Conservation (phyloP, 2,888 invertebrate species). For the Lithodes maja region DNA sequence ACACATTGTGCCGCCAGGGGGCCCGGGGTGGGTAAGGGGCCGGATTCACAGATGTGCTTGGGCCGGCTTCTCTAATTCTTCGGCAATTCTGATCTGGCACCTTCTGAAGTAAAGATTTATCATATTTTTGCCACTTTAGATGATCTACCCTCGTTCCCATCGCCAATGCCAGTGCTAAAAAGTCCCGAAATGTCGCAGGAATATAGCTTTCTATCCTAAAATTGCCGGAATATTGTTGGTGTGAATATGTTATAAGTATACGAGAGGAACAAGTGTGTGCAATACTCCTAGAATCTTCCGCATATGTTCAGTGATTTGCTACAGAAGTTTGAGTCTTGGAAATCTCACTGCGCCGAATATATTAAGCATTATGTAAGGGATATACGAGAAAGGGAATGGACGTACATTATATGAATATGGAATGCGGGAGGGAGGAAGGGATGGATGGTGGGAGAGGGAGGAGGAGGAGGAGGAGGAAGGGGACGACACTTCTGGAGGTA, state of each 20-base stretch:
- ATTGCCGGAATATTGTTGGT: no score
- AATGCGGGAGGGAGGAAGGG: background rate
- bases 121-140: no score
- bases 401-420: background rate
- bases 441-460: background rate
- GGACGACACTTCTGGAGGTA: constrained; percentile 3
- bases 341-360: background rate
- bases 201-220: no score
- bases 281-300: background rate
- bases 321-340: background rate
- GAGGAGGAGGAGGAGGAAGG: constrained; percentile 3
- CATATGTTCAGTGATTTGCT: background rate
- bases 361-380: background rate
- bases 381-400: background rate
- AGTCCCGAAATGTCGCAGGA: no score
- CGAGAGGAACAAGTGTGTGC: background rate
- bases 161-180: no score
- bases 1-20: constrained; percentile 64
- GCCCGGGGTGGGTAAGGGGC: constrained; percentile 4
- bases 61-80: no score
- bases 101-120: no score
- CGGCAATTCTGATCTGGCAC: no score
- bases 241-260: background rate
- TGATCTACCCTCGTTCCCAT: no score
- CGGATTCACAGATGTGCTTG: no score